phyloP scores from a whole-genome alignment of 1,140 invertebrate species.

The Penaeus chinensis region DNA sequence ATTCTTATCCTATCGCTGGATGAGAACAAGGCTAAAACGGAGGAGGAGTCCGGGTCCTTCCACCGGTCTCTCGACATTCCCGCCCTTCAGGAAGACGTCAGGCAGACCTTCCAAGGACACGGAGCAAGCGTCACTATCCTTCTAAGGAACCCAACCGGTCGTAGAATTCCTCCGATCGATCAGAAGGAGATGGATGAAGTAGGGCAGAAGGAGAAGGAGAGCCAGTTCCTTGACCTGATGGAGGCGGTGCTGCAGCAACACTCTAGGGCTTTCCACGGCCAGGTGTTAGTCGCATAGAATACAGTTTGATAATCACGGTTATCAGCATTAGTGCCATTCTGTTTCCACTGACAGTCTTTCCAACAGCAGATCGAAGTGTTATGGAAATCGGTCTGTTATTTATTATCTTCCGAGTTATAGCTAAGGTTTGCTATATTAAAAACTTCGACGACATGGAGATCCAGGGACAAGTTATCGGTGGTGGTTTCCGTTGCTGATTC shows the following conservation, averaged over 20 bases:
- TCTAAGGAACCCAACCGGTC: neutral
- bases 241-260: slow-evolving; percentile 32
- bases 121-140: slow-evolving; percentile 11
- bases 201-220: neutral
- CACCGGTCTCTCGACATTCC: neutral
- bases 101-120: slow-evolving; percentile 1
- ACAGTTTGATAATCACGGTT: neutral
- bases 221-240: slow-evolving; percentile 11
- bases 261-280: slow-evolving; percentile 36
- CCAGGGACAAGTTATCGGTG: too few relatives aligned
- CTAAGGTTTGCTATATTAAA: too few relatives aligned
- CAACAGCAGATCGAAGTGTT: too few relatives aligned
- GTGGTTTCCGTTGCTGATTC: too few relatives aligned
- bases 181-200: neutral
- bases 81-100: slow-evolving; percentile 14
- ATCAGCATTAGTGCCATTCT: neutral
- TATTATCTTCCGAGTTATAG: too few relatives aligned
- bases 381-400: too few relatives aligned
- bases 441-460: too few relatives aligned
- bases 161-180: neutral
- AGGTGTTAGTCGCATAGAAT: slow-evolving; percentile 21
- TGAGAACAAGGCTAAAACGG: neutral
- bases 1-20: too few relatives aligned
- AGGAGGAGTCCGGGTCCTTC: too few relatives aligned
- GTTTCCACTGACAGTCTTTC: too few relatives aligned